Evolutionary conservation across 2,113 vertebrate genomes (phyloP).

Genomic region (Triplophysa rosa): DNA sequence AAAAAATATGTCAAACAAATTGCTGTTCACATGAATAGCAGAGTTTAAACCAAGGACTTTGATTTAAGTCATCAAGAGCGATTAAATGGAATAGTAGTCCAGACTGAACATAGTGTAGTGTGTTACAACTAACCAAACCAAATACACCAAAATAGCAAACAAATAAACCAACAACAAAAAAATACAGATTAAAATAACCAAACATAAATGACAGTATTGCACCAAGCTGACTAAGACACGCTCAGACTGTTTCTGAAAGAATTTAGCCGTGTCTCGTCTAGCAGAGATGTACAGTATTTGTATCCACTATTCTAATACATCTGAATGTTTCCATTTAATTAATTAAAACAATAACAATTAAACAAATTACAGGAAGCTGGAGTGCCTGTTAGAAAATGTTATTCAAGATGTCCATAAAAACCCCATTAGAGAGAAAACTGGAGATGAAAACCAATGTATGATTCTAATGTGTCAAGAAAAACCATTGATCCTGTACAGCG

Average conservation of each 20-base stretch:
- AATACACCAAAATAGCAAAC: neutral
- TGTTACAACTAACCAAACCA: neutral
- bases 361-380: slow-evolving; percentile 41
- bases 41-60: neutral
- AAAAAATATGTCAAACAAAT: slow-evolving; percentile 1
- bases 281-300: neutral
- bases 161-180: neutral
- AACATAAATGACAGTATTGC: slow-evolving; percentile 49
- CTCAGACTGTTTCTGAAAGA: neutral
- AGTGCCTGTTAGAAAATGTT: slow-evolving; percentile 48
- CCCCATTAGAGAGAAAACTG: neutral
- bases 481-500: neutral
- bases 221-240: slow-evolving; percentile 33
- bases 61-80: neutral
- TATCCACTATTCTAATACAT: neutral
- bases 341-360: slow-evolving; percentile 16
- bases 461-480: neutral
- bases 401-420: neutral
- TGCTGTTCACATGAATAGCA: neutral
- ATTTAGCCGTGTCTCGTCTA: neutral
- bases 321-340: neutral
- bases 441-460: neutral
- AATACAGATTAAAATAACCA: neutral
- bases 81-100: slow-evolving; percentile 2
- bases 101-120: slow-evolving; percentile 24